phyloP scores from a whole-genome alignment of 2,797 vertebrate genomes.

The Rachycentron canadum region DNA sequence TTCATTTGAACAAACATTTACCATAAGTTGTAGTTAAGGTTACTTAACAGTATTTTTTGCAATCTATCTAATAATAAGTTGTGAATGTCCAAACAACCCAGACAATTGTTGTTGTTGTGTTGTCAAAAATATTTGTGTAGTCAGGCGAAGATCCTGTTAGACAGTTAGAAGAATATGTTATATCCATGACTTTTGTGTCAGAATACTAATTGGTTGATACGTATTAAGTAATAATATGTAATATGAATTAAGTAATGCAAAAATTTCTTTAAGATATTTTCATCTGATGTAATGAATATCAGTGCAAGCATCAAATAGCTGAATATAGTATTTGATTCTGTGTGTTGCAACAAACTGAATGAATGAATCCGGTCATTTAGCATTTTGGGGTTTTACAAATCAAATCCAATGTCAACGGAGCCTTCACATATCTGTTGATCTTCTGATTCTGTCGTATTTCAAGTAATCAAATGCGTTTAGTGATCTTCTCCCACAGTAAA shows the following conservation, averaged over 20 bases:
- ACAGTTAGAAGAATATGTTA: no score
- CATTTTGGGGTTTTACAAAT: neutral
- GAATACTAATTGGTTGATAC: neutral
- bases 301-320: neutral
- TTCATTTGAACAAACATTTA: conserved; percentile 3
- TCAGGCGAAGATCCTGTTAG: no score
- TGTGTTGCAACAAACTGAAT: neutral
- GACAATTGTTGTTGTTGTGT: no score
- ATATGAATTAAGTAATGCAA: no score
- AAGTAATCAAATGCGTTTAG: neutral
- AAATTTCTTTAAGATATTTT: neutral
- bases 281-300: neutral
- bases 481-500: neutral
- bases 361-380: neutral
- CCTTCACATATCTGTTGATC: neutral
- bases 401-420: neutral
- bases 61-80: conserved; percentile 23
- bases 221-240: no score
- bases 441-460: neutral
- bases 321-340: neutral
- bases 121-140: no score
- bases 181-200: conserved; percentile 20
- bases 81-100: conserved; percentile 2
- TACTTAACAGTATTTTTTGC: conserved; percentile 8
- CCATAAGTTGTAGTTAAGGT: neutral